Evolutionary conservation across 2,113 vertebrate genomes (phyloP).

Genomic region (Cacatua alba): DNA sequence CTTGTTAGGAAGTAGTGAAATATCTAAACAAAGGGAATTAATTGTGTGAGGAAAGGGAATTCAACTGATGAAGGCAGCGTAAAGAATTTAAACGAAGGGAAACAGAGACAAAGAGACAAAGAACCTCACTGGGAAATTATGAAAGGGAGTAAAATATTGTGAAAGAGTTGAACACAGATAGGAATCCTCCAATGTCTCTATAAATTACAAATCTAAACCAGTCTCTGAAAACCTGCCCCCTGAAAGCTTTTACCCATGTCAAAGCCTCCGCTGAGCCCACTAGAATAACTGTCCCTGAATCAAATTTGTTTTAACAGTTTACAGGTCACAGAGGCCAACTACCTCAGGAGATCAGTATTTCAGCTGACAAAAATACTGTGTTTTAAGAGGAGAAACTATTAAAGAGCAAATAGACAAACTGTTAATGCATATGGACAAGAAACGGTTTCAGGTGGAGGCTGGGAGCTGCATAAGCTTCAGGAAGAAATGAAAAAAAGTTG

Average conservation of each 20-base stretch:
- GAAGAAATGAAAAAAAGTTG: background rate
- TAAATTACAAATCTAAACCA: background rate
- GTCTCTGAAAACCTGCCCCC: background rate
- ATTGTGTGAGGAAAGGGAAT: slow-evolving; percentile 28
- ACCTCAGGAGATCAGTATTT: background rate
- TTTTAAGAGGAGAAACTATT: background rate
- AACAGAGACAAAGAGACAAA: background rate
- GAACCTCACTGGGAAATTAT: background rate
- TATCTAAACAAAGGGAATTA: background rate
- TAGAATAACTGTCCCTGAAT: background rate
- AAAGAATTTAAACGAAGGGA: slow-evolving; percentile 8
- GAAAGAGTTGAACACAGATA: background rate
- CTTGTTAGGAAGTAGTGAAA: background rate
- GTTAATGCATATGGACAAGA: background rate
- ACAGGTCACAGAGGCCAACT: background rate
- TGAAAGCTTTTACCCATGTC: background rate
- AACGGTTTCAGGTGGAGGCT: background rate
- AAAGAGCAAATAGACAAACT: background rate
- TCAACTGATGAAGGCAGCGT: background rate
- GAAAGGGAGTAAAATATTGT: background rate
- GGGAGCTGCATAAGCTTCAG: background rate
- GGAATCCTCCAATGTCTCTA: background rate
- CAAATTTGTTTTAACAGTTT: slow-evolving; percentile 15
- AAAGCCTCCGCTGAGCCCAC: background rate
- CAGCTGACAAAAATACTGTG: background rate